Base-by-base conservation (phyloP, 2,888 invertebrate species). In the Stratiomys singularior region DNA sequence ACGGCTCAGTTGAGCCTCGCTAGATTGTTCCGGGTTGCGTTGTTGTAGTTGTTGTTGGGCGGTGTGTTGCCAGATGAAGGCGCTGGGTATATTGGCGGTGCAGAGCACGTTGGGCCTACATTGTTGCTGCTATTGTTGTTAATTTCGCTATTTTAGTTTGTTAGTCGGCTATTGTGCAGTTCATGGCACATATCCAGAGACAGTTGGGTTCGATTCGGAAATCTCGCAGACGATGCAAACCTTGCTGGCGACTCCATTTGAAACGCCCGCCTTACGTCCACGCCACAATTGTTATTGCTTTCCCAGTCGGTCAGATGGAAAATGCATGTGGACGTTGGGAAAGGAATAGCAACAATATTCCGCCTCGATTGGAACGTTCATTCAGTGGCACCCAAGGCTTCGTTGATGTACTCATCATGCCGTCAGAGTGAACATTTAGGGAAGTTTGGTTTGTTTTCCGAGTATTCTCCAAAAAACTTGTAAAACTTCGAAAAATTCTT, bases 71-170 rank as follows among this genome's bases (percentile, higher is more conserved):
- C 37, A 37, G 5, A 37, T 37, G 37, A 37, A 5, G 9, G 37
- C 9, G 44, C 44, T 13, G 44, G 15, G 15, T 5, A n/a, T 5
- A 52, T 52, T 52, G 52, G 52, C 52, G 52, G 52, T 4, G 52
- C 37, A 37, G 37, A 9, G 15, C 52, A 52, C 4, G 52, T 52
- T n/a, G 52, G 52, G 52, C 3, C 28, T 30, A 28, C 28, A 64
- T 64, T 64, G 64, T 30, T 64, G 64, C 30, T 47, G 69, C 46
- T 69, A 69, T 69, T 69, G 69, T 69, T 69, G 69, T 69, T 69
- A 69, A 69, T 69, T 69, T 69, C 46, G 69, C 69, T 69, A 69
- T 69, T 44, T 69, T 47, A 46, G 46, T 69, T 47, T 69, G 69
- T 47, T 69, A 69, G 46, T 5, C 46, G 69, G 23, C 46, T 69